Evolutionary conservation across 2,888 invertebrate genomes (phyloP).

Genomic region (Agrotis ipsilon): DNA sequence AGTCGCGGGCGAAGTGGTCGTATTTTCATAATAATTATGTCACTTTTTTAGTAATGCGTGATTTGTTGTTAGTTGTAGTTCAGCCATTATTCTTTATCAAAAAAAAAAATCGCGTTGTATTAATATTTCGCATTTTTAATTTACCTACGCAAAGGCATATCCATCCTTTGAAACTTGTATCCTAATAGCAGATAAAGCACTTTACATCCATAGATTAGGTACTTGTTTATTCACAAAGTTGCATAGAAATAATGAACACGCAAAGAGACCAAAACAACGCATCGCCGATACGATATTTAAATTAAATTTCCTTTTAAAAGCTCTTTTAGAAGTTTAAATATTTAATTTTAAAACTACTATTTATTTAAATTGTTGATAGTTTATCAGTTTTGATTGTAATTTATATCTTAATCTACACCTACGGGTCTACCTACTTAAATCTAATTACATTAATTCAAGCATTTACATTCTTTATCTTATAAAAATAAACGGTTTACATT

Average conservation of each 20-base stretch:
- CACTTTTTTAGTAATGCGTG: background rate
- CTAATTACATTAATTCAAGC: slow-evolving; percentile 50
- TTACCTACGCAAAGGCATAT: slow-evolving; percentile 17
- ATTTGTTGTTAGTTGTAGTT: too few species aligned
- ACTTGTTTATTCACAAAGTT: slow-evolving; percentile 45
- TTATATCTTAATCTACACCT: slow-evolving; percentile 60
- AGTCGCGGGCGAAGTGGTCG: too few species aligned
- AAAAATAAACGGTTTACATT: background rate
- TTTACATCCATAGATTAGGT: slow-evolving; percentile 49
- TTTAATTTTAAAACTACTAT: slow-evolving; percentile 20
- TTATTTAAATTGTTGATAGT: slow-evolving; percentile 52
- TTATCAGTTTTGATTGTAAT: slow-evolving; percentile 60
- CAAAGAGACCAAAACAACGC: slow-evolving; percentile 8
- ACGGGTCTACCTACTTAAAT: slow-evolving; percentile 36
- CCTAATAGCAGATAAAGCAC: slow-evolving; percentile 41
- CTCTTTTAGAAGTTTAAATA: slow-evolving; percentile 26
- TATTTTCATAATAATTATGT: background rate
- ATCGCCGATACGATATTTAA: slow-evolving; percentile 25
- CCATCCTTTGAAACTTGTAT: slow-evolving; percentile 19
- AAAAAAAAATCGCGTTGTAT: too few species aligned
- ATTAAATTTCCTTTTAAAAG: slow-evolving; percentile 28
- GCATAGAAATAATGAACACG: slow-evolving; percentile 34
- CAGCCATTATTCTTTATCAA: background rate
- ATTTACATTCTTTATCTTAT: slow-evolving; percentile 57
- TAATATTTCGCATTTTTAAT: too few species aligned